phyloP scores from a whole-genome alignment of 2,113 vertebrate genomes.

The Mohoua ochrocephala region DNA sequence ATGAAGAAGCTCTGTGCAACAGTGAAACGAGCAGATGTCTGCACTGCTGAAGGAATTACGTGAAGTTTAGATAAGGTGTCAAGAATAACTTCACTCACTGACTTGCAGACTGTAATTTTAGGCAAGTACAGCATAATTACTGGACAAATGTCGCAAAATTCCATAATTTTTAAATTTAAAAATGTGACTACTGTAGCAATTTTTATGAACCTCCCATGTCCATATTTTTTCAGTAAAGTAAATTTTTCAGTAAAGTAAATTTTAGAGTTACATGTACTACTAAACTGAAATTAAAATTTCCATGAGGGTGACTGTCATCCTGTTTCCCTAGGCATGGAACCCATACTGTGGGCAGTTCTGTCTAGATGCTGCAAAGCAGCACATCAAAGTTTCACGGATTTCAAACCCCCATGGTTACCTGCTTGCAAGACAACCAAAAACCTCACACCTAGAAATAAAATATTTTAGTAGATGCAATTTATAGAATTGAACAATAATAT shows the following conservation, averaged over 20 bases:
- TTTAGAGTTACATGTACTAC: not conserved
- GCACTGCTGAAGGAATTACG: not conserved
- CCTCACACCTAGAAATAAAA: not conserved
- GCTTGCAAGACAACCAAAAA: not conserved
- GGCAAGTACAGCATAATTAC: not conserved
- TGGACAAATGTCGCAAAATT: not conserved
- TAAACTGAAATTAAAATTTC: not conserved
- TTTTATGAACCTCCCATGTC: not conserved
- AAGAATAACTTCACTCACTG: not conserved
- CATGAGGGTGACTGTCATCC: not conserved
- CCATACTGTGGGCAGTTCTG: not conserved
- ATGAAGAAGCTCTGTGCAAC: not conserved
- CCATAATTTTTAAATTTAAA: not conserved
- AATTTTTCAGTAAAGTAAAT: not conserved
- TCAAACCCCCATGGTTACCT: not conserved
- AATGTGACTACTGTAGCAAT: not conserved
- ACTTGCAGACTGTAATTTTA: not conserved
- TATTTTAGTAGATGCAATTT: not conserved
- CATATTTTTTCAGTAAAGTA: not conserved
- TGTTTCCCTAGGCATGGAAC: not conserved
- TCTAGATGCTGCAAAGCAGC: not conserved
- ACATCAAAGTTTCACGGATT: not conserved
- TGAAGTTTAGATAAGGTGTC: not conserved
- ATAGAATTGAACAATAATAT: not conserved
- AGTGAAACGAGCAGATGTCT: constrained; percentile 1